Evolutionary conservation across 2,113 vertebrate genomes (phyloP).

Genomic region (Hemiscyllium ocellatum): DNA sequence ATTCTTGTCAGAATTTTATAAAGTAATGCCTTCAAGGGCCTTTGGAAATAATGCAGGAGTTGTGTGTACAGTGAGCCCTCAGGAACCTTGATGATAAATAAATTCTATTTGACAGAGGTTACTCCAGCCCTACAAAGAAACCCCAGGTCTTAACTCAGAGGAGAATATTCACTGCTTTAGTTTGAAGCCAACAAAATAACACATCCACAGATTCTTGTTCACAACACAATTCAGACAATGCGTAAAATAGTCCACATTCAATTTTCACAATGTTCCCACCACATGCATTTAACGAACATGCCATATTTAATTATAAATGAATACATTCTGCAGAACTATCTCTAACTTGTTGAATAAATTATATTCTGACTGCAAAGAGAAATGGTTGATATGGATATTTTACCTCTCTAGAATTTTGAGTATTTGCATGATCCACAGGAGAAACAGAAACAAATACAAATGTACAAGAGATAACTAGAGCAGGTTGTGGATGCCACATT

Average conservation of each 20-base stretch:
- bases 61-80: background rate
- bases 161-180: background rate
- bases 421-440: background rate
- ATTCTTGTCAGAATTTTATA: background rate
- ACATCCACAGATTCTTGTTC: background rate
- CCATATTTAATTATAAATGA: background rate
- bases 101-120: conserved; percentile 15
- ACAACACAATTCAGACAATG: background rate
- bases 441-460: background rate
- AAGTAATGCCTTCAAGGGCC: background rate
- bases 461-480: background rate
- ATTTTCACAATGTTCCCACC: background rate
- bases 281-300: background rate
- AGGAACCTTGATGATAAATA: background rate
- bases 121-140: background rate
- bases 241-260: background rate
- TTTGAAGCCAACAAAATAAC: background rate
- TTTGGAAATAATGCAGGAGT: conserved; percentile 1
- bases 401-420: background rate
- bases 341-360: background rate
- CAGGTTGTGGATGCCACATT: background rate
- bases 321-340: background rate
- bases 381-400: background rate
- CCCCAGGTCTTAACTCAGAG: background rate
- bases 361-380: background rate